Percentiles rank a stretch among this genome's conserved stretches.
Evolutionary conservation across 2,113 vertebrate species (phyloP).

Genomic region (Podarcis muralis): DNA sequence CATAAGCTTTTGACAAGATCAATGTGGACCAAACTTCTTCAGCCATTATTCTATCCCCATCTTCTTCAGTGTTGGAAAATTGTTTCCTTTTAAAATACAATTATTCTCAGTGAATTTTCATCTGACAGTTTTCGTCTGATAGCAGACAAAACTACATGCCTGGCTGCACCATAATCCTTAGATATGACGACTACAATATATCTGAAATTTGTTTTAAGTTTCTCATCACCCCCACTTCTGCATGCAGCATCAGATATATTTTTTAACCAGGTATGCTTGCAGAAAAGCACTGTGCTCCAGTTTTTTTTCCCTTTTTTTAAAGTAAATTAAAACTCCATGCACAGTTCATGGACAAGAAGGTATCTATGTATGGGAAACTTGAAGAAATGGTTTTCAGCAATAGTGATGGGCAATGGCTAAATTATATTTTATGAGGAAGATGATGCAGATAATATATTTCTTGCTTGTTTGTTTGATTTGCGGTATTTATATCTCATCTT

Average conservation of each 20-base stretch:
- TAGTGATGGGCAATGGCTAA: not conserved
- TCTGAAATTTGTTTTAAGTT: not conserved
- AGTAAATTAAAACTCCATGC: not conserved
- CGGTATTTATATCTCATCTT: not conserved
- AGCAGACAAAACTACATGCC: not conserved
- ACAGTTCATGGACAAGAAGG: not conserved
- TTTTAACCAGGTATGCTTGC: not conserved
- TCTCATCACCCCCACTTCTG: no score
- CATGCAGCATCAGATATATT: not conserved
- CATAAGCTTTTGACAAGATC: not conserved
- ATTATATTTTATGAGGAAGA: not conserved
- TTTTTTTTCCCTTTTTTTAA: no score
- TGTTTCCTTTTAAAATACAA: not conserved
- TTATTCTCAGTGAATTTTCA: not conserved
- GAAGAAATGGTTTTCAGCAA: not conserved
- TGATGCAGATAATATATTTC: no score
- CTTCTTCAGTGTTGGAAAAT: not conserved
- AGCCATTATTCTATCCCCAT: not conserved
- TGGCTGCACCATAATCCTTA: not conserved
- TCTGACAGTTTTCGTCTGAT: not conserved
- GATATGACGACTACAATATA: not conserved
- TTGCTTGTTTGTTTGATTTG: not conserved
- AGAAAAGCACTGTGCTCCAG: not conserved
- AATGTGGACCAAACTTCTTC: not conserved
- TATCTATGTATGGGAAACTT: not conserved